These are phyloP conservation scores for Luidia sarsii DNA, from an alignment of 53 echinoderm and acorn worm genomes.

Conservation along the genomic window DNA sequence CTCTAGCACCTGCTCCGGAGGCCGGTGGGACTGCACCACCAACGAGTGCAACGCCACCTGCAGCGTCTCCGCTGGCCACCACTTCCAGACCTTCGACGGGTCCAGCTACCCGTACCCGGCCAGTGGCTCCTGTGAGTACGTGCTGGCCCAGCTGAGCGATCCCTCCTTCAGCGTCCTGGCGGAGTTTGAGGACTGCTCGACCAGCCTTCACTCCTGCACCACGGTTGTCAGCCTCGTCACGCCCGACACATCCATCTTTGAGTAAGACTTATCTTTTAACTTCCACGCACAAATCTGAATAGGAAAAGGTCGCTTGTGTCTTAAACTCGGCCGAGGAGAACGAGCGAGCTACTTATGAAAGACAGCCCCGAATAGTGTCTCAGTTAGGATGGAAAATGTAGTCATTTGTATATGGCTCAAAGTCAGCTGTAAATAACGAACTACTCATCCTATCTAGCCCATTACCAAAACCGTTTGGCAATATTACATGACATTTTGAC, in stretches of 20 bases:
- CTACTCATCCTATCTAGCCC: too few relatives aligned
- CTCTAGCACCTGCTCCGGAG: slow-evolving; percentile 67
- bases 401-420: too few relatives aligned
- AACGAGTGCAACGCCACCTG: slow-evolving; percentile 46
- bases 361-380: background rate
- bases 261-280: slow-evolving; percentile 27
- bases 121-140: slow-evolving; percentile 37
- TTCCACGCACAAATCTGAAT: background rate
- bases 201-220: slow-evolving; percentile 11
- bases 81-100: slow-evolving; percentile 71
- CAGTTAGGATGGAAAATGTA: too few relatives aligned
- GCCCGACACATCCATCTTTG: slow-evolving; percentile 3
- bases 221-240: slow-evolving; percentile 19
- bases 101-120: slow-evolving; percentile 39
- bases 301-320: background rate
- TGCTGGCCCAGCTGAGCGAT: slow-evolving; percentile 28
- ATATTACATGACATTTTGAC: too few relatives aligned
- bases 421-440: too few relatives aligned
- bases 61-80: slow-evolving; percentile 49
- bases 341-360: background rate
- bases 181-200: slow-evolving; percentile 37
- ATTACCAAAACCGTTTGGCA: too few relatives aligned
- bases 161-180: slow-evolving; percentile 13
- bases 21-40: slow-evolving; percentile 50
- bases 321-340: background rate